Percentiles rank a stretch among this genome's conserved stretches.
phyloP scores from a whole-genome alignment of 2,888 invertebrate genomes.

The Drosophila eohydei region DNA sequence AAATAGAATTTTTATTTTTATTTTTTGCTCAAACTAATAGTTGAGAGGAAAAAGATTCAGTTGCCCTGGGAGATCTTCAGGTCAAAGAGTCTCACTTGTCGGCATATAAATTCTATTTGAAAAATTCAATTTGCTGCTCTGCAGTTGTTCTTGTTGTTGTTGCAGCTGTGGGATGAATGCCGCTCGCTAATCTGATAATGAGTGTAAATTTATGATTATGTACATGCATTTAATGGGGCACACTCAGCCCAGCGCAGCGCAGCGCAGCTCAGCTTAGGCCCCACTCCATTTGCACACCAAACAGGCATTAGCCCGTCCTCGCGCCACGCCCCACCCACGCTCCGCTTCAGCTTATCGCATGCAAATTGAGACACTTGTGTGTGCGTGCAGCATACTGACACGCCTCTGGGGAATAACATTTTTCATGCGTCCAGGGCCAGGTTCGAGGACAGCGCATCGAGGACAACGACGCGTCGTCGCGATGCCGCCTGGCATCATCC shows the following conservation, averaged over 20 bases:
- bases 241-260: constrained; percentile 3
- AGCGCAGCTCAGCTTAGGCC: not conserved
- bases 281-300: not conserved
- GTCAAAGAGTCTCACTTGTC: not conserved
- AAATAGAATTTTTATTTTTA: not conserved
- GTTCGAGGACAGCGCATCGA: constrained; percentile 52
- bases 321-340: not conserved
- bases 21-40: not conserved
- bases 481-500: constrained; percentile 37
- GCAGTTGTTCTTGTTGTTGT: constrained; percentile 21
- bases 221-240: constrained; percentile 71
- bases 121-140: constrained; percentile 63
- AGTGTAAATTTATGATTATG: constrained; percentile 78
- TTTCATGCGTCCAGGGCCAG: constrained; percentile 62
- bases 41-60: not conserved
- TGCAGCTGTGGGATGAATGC: constrained; percentile 13
- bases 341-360: constrained; percentile 59
- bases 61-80: not conserved
- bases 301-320: constrained; percentile 8
- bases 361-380: constrained; percentile 76
- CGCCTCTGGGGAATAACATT: constrained; percentile 48
- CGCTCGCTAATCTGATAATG: constrained; percentile 74
- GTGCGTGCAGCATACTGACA: constrained; percentile 23
- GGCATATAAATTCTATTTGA: constrained; percentile 50
- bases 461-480: constrained; percentile 39